A percentile compares a stretch with the other conserved stretches of the same genome.
These are phyloP conservation scores for Clavelina lepadiformis DNA, from an alignment of 23 tunicate genomes.

Conservation along the genomic window DNA sequence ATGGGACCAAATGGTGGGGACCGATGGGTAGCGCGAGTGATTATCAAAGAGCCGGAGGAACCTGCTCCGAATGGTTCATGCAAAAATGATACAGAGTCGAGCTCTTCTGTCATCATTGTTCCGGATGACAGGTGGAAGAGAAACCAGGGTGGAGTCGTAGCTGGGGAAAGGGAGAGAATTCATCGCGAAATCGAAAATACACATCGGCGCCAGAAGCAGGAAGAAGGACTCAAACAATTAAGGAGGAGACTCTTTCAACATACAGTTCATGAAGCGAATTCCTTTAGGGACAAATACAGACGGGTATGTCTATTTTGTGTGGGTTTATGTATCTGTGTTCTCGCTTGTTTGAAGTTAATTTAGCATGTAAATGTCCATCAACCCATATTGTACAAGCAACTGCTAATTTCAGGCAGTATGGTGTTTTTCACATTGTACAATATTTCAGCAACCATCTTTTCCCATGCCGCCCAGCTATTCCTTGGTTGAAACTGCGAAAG, in stretches of 20 bases:
- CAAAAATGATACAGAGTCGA: slow-evolving; percentile 18
- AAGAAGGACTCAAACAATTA: slow-evolving; percentile 3
- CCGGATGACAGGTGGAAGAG: slow-evolving; percentile 37
- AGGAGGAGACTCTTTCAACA: neutral
- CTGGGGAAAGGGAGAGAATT: slow-evolving; percentile 38
- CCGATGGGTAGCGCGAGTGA: slow-evolving; percentile 94
- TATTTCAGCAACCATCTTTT: too few species aligned
- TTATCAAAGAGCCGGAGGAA: slow-evolving; percentile 51
- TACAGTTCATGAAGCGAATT: too few species aligned
- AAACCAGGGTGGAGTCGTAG: slow-evolving; percentile 52
- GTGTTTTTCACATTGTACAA: too few species aligned
- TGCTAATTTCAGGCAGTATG: too few species aligned
- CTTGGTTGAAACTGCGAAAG: slow-evolving; percentile 73
- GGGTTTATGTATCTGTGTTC: too few species aligned
- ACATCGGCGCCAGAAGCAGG: slow-evolving; percentile 18
- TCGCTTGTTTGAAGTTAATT: too few species aligned
- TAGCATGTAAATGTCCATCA: too few species aligned
- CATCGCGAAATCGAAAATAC: slow-evolving; percentile 33
- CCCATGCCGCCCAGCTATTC: slow-evolving; percentile 35
- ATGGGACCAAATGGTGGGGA: slow-evolving; percentile 21
- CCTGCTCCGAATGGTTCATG: slow-evolving; percentile 1
- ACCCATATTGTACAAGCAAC: too few species aligned
- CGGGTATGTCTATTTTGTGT: too few species aligned
- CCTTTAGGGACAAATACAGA: too few species aligned
- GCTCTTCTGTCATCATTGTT: slow-evolving; percentile 56